phyloP scores from a whole-genome alignment of 2,113 vertebrate species.

The Antigone vipio region DNA sequence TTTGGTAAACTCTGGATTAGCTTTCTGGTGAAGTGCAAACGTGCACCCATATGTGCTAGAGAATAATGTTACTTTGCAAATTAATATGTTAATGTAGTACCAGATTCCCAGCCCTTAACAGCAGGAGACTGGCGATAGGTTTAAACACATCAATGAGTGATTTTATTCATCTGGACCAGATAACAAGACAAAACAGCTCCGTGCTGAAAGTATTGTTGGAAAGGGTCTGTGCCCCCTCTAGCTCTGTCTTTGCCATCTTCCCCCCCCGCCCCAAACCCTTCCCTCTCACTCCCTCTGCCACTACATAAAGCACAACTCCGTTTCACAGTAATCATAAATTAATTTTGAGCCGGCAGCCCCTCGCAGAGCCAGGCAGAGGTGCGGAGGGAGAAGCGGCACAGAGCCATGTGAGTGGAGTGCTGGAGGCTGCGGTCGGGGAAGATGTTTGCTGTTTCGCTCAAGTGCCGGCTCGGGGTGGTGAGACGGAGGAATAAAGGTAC shows the following conservation, averaged over 20 bases:
- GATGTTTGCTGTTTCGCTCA: conserved; percentile 91
- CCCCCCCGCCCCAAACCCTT: not conserved
- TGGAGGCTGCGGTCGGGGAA: conserved; percentile 42
- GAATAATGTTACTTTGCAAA: conserved; percentile 18
- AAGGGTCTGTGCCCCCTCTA: not conserved
- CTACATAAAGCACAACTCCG: conserved; percentile 8
- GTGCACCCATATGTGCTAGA: not conserved
- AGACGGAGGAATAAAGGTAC: conserved; percentile 86
- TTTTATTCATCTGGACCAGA: conserved; percentile 51
- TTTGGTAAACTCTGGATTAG: not conserved
- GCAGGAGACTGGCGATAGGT: not conserved
- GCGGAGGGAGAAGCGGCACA: conserved; percentile 57
- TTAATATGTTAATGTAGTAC: conserved; percentile 29
- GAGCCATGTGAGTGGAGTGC: conserved; percentile 76
- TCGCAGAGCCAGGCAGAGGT: conserved; percentile 58
- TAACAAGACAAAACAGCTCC: not conserved
- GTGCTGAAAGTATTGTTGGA: not conserved
- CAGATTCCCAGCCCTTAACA: conserved; percentile 10
- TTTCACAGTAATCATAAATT: conserved; percentile 30
- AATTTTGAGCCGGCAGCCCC: conserved; percentile 52
- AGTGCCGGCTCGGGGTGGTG: conserved; percentile 90
- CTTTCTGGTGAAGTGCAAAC: not conserved
- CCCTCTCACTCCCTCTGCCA: not conserved
- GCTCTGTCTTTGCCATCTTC: not conserved
- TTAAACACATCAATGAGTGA: conserved; percentile 68